Evolutionary conservation across 2,888 invertebrate genomes (phyloP), one percentile per base, ranked within the genome.

Genomic region (Caenorhabditis sp.): DNA sequence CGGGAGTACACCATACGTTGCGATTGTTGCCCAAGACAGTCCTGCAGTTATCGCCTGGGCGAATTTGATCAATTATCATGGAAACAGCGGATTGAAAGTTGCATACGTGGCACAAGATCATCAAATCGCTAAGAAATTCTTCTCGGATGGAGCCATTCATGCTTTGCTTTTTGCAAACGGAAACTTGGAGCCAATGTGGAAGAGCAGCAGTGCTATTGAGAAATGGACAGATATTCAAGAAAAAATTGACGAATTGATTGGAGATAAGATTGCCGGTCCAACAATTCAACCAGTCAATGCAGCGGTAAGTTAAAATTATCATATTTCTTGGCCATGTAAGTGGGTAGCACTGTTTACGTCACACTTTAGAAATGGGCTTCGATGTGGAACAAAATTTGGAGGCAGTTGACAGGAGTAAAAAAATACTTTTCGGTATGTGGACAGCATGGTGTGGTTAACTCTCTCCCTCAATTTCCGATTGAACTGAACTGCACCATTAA

Each of bases 31-130:
- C 24, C 88, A 90, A 53, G 87, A 90, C 18, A 87, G 82, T 40
- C 89, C 89, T n/a, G 76, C 86, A n/a, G 79, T 82, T 0, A 84
- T 85, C n/a, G 89, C 87, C 3, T 90, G 84, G 87, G 83, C 90
- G 15, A 85, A 89, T 32, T 69, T 89, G 60, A 88, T 90, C 65
- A 89, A 89, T 62, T 90, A 86, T 76, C 84, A 87, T 40, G 76
- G 69, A 2, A 85, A 87, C 53, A 71, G 65, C 15, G 83, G 76
- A 3, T 71, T 88, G 8, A 74, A 72, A 24, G 76, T 89, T 4
- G 79, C 79, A 22, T 76, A 85, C 26, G 78, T 86, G 15, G 51
- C 67, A 8, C 83, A 88, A 11, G 71, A 71, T 13, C 89, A 90
- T 77, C 85, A 84, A 55, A 82, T 89, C 44, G 86, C 87, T 2